Base-by-base conservation (phyloP, 2,888 invertebrate species). In the Dyspetes luteomarginatus region DNA sequence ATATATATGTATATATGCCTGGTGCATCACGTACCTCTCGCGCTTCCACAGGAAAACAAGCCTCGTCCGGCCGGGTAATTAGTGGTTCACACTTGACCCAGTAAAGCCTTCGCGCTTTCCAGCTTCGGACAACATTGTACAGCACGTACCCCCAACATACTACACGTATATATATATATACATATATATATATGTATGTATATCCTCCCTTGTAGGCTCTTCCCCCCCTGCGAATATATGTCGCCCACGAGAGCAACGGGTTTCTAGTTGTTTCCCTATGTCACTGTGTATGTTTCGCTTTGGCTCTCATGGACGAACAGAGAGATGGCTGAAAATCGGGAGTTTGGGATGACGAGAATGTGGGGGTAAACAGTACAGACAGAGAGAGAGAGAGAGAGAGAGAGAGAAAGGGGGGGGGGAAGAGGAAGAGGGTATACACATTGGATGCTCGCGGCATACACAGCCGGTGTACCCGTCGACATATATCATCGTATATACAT, bases 31-130 rank as follows among this genome's bases (percentile, higher is more conserved):
- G 43, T 45, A 67, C 30, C 30, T 36, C 36, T 19, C 17, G 28
- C 28, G 50, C 22, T 74, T 64, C 60, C 67, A 80, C 71, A 60
- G 71, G 58, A 74, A 78, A 78, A 81, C 82, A 80, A 81, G 82
- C 75, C 75, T 43, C 67, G 74, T 72, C 78, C 64, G 69, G 65
- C 64, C 62, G 81, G 84, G 84, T 88, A 88, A 88, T 88, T 88
- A 88, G 88, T 75, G 85, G 86, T 84, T 85, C 82, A 77, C 85
- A 88, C 88, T 88, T 88, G 88, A 88, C 88, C 87, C 83, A 86
- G 84, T 86, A 85, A 82, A 87, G 67, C 65, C 19, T 22, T 17
- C n/a, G 71, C 58, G 60, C 36, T 67, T 62, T 72, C 75, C 26
- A 67, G 36, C 71, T 72, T 56, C 30, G 55, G 60, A n/a, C 56